phyloP scores from a whole-genome alignment of 2,888 invertebrate genomes.

The Xanthorhoe designata region DNA sequence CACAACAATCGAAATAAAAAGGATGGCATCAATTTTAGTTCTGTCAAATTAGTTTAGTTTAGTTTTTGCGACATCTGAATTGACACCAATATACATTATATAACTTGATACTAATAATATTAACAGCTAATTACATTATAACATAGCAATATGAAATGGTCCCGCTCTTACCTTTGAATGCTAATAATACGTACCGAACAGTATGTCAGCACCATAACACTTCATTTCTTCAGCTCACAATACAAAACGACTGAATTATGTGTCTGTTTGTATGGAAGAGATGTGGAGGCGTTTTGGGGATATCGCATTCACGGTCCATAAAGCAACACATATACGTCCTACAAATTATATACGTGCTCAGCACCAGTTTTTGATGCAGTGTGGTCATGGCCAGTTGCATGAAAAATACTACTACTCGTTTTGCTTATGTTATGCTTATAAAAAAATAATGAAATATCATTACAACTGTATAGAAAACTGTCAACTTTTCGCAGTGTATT shows the following conservation, averaged over 20 bases:
- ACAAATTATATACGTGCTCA: constrained; percentile 35
- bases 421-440: no score
- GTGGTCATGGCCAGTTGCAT: neutral
- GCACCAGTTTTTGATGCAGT: neutral
- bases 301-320: constrained; percentile 70
- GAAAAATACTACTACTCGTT: neutral
- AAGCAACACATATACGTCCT: constrained; percentile 53
- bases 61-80: no score
- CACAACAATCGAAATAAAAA: no score
- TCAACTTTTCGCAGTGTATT: no score
- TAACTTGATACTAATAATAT: no score
- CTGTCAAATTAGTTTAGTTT: no score
- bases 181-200: constrained; percentile 2
- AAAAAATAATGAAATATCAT: no score
- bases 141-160: neutral
- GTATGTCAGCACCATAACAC: constrained; percentile 18
- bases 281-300: constrained; percentile 59
- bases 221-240: constrained; percentile 39
- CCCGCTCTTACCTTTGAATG: neutral
- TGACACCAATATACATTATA: no score
- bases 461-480: no score
- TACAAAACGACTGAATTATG: constrained; percentile 48
- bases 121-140: no score
- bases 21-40: no score
- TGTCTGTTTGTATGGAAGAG: constrained; percentile 50